Conservation (phyloP, 2,888 invertebrate species). For the Agrochola lychnidis region DNA sequence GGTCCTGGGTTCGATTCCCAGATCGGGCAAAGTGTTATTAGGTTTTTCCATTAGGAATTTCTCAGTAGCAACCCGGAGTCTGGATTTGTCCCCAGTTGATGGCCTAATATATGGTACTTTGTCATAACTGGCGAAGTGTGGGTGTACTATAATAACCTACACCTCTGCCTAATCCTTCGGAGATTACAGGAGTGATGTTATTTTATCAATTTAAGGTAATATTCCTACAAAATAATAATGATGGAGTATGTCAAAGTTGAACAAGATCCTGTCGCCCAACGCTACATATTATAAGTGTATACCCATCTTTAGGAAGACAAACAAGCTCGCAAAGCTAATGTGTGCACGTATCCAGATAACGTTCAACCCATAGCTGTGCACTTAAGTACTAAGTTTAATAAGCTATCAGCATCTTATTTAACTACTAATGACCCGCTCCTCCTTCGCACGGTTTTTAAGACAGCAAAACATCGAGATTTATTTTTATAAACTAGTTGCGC, state of each 20-base stretch:
- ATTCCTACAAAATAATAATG: constrained; percentile 7
- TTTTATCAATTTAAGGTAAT: background rate
- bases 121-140: no score
- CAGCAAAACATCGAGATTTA: background rate
- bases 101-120: no score
- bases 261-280: background rate
- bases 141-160: no score
- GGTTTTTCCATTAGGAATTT: no score
- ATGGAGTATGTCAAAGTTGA: constrained; percentile 32
- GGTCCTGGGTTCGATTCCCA: no score
- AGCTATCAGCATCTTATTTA: constrained; percentile 1
- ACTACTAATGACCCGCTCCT: background rate
- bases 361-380: constrained; percentile 19
- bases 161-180: no score
- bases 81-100: no score
- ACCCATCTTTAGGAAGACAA: constrained; percentile 27
- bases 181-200: no score
- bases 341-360: constrained; percentile 45
- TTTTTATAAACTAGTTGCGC: no score
- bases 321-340: constrained; percentile 20
- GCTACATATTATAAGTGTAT: background rate
- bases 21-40: no score
- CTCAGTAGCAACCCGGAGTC: no score
- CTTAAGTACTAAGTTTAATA: constrained; percentile 35
- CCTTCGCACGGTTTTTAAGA: background rate